A percentile compares a stretch with the other conserved stretches of the same genome.
These are phyloP conservation scores for Drosophila pandora DNA, from an alignment of 1,140 invertebrate species.

Conservation along the genomic window DNA sequence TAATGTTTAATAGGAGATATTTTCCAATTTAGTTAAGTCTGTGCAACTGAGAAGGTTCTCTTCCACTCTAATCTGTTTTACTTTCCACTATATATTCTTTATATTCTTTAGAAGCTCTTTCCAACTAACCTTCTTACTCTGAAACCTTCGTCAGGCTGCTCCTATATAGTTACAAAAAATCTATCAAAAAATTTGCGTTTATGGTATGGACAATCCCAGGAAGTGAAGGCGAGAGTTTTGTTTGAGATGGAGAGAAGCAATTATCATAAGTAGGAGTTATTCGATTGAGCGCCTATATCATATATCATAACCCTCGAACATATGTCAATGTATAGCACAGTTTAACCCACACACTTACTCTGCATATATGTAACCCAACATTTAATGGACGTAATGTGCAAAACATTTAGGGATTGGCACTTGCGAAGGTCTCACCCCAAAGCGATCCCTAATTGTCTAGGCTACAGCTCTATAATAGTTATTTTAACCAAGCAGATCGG, in stretches of 20 bases:
- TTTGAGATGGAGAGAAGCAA: slow-evolving; percentile 40
- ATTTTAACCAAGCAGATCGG: slow-evolving; percentile 21
- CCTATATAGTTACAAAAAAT: slow-evolving; percentile 42
- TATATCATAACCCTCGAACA: slow-evolving; percentile 32
- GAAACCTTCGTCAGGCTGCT: slow-evolving; percentile 19
- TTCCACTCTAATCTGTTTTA: neutral
- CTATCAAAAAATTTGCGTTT: slow-evolving; percentile 80
- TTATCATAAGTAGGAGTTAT: slow-evolving; percentile 25
- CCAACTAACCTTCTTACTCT: neutral
- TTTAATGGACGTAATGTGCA: slow-evolving; percentile 61
- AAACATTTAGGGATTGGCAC: slow-evolving; percentile 42
- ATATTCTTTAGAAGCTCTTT: neutral
- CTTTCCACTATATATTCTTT: neutral
- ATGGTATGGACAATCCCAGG: slow-evolving; percentile 80
- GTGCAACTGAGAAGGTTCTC: slow-evolving; percentile 27
- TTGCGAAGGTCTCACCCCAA: neutral
- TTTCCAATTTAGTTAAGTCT: slow-evolving; percentile 21
- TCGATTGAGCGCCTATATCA: slow-evolving; percentile 11
- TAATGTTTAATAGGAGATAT: slow-evolving; percentile 15
- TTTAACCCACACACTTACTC: slow-evolving; percentile 32
- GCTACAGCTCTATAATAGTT: slow-evolving; percentile 28
- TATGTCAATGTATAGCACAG: slow-evolving; percentile 36
- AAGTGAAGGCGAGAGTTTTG: slow-evolving; percentile 57
- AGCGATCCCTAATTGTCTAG: slow-evolving; percentile 46
- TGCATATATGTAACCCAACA: slow-evolving; percentile 39